Base-by-base conservation (phyloP, 30 jellyfish, hydroid and myxozoan species). In the Turritopsis rubra region DNA sequence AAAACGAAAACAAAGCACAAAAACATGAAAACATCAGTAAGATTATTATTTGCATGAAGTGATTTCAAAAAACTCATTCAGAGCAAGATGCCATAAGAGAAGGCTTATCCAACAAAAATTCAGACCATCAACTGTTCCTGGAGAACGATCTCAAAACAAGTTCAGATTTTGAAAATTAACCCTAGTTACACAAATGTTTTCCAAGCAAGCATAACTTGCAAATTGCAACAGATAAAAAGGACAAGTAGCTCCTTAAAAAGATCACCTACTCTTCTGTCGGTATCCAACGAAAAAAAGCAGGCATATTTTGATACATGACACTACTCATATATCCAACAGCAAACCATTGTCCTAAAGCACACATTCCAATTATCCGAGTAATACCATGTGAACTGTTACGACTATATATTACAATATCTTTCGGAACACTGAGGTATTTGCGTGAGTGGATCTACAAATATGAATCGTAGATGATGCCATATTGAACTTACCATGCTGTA, bases 221-320 rank as follows among this genome's bases (percentile, higher is more conserved):
- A 7, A 68, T 68, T 68, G 19, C 0, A 21, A n/a, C n/a, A n/a
- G n/a, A n/a, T 75, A 75, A 75, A 8, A 26, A 75, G 1, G 22
- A 75, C 83, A 26, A 75, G 8, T n/a, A n/a, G n/a, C n/a, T n/a
- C n/a, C n/a, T n/a, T 26, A 22, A 0, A 26, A 22, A 30, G 83
- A 26, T 7, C 17, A 75, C 83, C 17, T 77, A 77, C 85, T 52
- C n/a, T 1, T 77, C 73, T 24, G 77, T n/a, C 21, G 85, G 85
- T 22, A 77, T 77, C 85, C 85, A 77, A 60, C 3, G 41, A 28
- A 77, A 77, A 77, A 77, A 77, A 19, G 85, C 85, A 19, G 85
- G 85, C 85, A 77, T 77, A 77, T 77, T 53, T 19, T 77, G 28
- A 77, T 29, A 29, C 75, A 77, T 29, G 28, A 60, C 71, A 29